Evolutionary conservation across 2,797 vertebrate species (phyloP).

Genomic region (Acridotheres tristis): DNA sequence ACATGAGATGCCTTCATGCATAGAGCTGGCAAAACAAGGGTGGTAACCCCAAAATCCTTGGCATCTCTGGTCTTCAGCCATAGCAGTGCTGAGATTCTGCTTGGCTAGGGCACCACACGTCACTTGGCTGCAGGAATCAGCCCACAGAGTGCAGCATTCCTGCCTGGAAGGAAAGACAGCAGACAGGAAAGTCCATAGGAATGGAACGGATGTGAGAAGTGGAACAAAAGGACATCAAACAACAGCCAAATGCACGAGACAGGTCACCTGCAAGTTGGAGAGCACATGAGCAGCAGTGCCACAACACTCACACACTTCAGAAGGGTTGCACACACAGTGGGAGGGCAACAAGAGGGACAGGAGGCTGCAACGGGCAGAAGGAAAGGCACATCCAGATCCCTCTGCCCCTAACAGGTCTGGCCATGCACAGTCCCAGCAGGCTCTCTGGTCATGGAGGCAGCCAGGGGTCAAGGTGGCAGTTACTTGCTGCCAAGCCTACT

Average conservation of each 20-base stretch:
- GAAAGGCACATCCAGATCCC: background rate
- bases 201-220: background rate
- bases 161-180: background rate
- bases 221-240: background rate
- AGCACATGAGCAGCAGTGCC: background rate
- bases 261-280: background rate
- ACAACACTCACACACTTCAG: fast-evolving
- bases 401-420: background rate
- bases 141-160: fast-evolving
- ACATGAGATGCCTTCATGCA: background rate
- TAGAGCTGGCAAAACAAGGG: background rate
- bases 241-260: background rate
- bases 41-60: background rate
- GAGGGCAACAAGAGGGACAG: background rate
- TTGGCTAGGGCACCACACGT: background rate
- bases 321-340: background rate
- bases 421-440: background rate
- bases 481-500: background rate
- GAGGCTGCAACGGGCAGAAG: background rate
- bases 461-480: background rate
- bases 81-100: background rate
- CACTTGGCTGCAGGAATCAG: background rate
- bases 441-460: background rate
- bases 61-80: background rate
- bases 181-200: background rate